Conservation (phyloP, 1,140 invertebrate species). For the Listronotus oregonensis region DNA sequence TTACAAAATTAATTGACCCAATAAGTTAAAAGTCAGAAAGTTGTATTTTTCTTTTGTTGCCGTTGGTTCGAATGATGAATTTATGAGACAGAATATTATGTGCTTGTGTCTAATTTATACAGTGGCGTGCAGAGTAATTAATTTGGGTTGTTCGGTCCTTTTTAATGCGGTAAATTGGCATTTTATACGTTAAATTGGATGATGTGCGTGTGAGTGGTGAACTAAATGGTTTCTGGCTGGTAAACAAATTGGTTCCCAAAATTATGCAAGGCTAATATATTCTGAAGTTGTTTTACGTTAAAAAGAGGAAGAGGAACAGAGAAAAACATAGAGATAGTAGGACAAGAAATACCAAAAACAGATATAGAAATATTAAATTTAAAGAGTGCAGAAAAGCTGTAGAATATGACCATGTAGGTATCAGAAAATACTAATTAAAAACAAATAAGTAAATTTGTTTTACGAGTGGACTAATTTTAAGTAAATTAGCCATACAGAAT, state of each 20-base stretch:
- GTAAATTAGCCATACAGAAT: no score
- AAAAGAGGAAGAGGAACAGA: no score
- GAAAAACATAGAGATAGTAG: no score
- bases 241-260: conserved; percentile 10
- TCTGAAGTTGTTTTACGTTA: no score
- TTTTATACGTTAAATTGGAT: conserved; percentile 27
- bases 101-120: conserved; percentile 34
- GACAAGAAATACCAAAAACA: no score
- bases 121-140: conserved; percentile 29
- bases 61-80: conserved; percentile 29
- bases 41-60: conserved; percentile 18
- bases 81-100: conserved; percentile 25
- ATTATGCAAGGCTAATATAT: no score
- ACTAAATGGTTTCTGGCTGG: conserved; percentile 13
- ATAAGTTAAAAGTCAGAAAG: conserved; percentile 23
- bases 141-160: conserved; percentile 24
- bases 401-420: no score
- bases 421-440: no score
- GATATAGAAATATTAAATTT: no score
- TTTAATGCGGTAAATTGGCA: conserved; percentile 30
- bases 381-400: no score
- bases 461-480: no score
- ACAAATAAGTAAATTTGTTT: no score
- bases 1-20: conserved; percentile 25
- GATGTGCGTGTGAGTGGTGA: conserved; percentile 27